Evolutionary conservation across 2,113 vertebrate genomes (phyloP).

Genomic region (Daboia siamensis): DNA sequence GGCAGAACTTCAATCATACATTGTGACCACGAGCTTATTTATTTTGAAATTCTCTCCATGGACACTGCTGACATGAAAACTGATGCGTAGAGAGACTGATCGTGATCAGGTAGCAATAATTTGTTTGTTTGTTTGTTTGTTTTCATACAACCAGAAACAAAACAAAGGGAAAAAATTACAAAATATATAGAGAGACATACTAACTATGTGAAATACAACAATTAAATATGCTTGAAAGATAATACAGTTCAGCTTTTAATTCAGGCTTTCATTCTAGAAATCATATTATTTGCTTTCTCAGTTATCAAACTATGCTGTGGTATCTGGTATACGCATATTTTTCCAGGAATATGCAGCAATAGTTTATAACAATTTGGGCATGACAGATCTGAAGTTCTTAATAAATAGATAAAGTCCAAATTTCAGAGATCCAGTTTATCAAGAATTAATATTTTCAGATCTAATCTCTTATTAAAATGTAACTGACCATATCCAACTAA

Average conservation of each 20-base stretch:
- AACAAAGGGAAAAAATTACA: background rate
- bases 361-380: background rate
- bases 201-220: background rate
- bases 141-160: background rate
- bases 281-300: background rate
- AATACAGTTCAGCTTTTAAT: background rate
- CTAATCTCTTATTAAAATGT: background rate
- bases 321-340: background rate
- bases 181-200: background rate
- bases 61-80: background rate
- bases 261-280: background rate
- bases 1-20: background rate
- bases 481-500: background rate
- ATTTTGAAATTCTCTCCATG: background rate
- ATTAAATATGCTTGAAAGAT: background rate
- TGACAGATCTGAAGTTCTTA: background rate
- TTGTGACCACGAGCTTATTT: background rate
- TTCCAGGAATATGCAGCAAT: background rate
- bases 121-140: background rate
- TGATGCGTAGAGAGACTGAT: background rate
- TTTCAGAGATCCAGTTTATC: background rate
- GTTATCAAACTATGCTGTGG: background rate
- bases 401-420: background rate
- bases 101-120: background rate
- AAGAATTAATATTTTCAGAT: background rate